phyloP scores from a whole-genome alignment of 2,888 invertebrate species.

The Trypoxylon attenuatum region DNA sequence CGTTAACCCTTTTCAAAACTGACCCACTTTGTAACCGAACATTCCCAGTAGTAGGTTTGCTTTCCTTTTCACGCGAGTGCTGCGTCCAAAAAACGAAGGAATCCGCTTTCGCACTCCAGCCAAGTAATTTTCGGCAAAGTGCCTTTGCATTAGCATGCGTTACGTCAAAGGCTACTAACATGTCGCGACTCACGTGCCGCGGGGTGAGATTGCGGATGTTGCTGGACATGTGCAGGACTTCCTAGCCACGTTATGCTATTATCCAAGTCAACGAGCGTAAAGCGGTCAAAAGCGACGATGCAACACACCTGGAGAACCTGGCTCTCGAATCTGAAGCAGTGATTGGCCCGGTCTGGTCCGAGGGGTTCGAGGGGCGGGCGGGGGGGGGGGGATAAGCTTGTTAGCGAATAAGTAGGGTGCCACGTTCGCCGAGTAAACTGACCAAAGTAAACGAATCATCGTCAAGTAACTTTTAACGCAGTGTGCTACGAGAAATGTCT shows the following conservation, averaged over 20 bases:
- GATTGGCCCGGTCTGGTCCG: neutral
- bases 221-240: conserved; percentile 51
- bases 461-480: conserved; percentile 54
- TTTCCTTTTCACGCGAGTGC: no score
- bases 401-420: conserved; percentile 41
- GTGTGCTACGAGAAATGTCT: conserved; percentile 32
- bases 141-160: conserved; percentile 47
- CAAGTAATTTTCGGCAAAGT: conserved; percentile 47
- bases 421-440: conserved; percentile 35
- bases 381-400: conserved; percentile 42
- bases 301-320: conserved; percentile 45
- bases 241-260: conserved; percentile 60
- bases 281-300: conserved; percentile 58
- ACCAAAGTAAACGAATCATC: conserved; percentile 45
- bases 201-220: conserved; percentile 51
- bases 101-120: neutral
- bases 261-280: conserved; percentile 62
- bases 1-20: no score
- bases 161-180: conserved; percentile 61
- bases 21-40: no score
- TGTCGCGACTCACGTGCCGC: no score
- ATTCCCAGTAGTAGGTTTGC: no score
- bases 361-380: conserved; percentile 1
- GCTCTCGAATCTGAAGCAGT: conserved; percentile 38
- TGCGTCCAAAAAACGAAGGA: no score